Percentiles rank a stretch among this genome's conserved stretches.
phyloP scores from a whole-genome alignment of 2,113 vertebrate species.

The Cygnus atratus region DNA sequence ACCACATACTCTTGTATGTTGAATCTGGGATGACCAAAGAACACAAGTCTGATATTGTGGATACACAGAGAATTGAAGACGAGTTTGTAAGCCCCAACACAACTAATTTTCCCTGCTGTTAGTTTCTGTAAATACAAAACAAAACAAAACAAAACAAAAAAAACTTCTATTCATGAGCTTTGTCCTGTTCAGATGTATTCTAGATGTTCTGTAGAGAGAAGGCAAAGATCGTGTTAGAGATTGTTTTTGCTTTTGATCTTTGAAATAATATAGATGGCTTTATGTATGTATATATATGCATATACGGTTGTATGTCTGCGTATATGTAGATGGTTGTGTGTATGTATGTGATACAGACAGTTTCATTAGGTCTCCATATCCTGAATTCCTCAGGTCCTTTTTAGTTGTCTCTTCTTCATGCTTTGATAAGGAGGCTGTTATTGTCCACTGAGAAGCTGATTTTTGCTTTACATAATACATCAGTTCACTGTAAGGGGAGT shows the following conservation, averaged over 20 bases:
- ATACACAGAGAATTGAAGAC: not conserved
- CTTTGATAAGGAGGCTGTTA: not conserved
- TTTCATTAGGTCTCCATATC: not conserved
- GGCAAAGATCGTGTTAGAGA: not conserved
- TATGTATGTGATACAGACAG: not conserved
- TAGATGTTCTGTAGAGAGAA: not conserved
- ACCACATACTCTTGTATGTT: not conserved
- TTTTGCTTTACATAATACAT: not conserved
- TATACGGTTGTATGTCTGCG: no score
- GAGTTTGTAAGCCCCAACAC: not conserved
- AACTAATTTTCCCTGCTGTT: not conserved
- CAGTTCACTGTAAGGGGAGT: fast-evolving
- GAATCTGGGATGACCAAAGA: not conserved
- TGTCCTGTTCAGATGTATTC: not conserved
- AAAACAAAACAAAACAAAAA: not conserved
- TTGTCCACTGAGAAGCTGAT: not conserved
- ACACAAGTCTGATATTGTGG: fast-evolving
- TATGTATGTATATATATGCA: not conserved
- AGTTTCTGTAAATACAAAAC: not conserved
- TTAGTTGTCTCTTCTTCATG: not conserved
- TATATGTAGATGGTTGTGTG: not conserved
- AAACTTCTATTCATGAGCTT: not conserved
- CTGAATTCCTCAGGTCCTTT: not conserved
- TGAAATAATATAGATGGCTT: not conserved
- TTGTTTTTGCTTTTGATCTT: not conserved